A percentile compares a stretch with the other conserved stretches of the same genome.
These are phyloP conservation scores for Cylas formicarius DNA, from an alignment of 1,140 invertebrate species.

Conservation along the genomic window DNA sequence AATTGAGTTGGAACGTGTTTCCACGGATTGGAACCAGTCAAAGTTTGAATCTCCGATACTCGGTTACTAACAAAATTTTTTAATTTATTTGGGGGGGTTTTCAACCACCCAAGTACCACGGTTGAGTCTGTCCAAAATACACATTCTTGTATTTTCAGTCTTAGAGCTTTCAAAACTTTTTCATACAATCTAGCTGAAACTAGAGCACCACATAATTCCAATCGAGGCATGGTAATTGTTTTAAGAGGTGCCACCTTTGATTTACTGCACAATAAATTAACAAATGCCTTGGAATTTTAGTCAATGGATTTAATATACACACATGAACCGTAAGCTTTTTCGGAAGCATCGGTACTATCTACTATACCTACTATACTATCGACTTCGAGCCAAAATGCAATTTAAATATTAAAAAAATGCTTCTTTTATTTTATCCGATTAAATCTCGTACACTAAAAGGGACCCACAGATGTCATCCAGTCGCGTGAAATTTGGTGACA, in stretches of 20 bases:
- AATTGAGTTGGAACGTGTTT: not conserved
- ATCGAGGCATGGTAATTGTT: conserved; percentile 11
- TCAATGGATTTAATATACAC: conserved; percentile 15
- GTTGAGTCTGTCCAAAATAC: conserved; percentile 19
- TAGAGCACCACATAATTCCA: conserved; percentile 12
- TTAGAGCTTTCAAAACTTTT: conserved; percentile 3
- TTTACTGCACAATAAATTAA: conserved; percentile 8
- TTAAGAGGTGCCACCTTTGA: conserved; percentile 9
- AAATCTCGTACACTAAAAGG: no score
- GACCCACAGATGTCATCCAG: no score
- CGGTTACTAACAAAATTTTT: conserved; percentile 16
- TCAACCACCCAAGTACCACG: conserved; percentile 14
- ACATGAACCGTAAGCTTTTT: conserved; percentile 38
- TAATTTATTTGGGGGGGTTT: conserved; percentile 3
- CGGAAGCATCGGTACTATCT: conserved; percentile 41
- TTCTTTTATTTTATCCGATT: no score
- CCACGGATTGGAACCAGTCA: not conserved
- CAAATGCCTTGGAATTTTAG: not conserved
- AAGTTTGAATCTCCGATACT: conserved; percentile 8
- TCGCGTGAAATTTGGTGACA: no score
- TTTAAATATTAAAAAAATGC: no score
- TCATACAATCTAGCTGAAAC: not conserved
- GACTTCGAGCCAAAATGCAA: no score
- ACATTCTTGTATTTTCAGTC: not conserved
- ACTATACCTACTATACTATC: no score